These are phyloP conservation scores for Bujurquina vittata DNA, from an alignment of 2,113 vertebrate species.

Conservation along the genomic window DNA sequence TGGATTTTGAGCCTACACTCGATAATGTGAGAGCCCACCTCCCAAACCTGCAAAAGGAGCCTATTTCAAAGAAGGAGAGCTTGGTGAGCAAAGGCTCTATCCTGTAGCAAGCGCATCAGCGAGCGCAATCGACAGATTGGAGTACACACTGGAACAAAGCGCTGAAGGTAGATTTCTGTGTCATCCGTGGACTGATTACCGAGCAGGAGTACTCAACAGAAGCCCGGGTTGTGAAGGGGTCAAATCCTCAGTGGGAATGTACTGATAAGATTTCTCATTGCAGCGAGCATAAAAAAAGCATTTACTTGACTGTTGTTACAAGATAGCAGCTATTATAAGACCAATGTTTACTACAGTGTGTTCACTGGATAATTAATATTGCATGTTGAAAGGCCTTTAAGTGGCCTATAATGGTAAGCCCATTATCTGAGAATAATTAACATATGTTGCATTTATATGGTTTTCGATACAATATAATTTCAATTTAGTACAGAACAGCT, in stretches of 20 bases:
- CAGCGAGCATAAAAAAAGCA: neutral
- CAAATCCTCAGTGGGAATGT: neutral
- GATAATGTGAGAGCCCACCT: constrained; percentile 6
- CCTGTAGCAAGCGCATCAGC: neutral
- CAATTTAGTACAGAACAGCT: neutral
- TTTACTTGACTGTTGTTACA: neutral
- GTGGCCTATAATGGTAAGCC: neutral
- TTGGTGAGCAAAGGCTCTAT: neutral
- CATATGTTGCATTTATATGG: neutral
- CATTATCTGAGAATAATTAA: neutral
- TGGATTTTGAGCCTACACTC: neutral
- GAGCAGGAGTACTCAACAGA: neutral
- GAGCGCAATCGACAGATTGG: neutral
- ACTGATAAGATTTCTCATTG: neutral
- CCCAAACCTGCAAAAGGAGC: neutral
- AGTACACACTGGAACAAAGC: neutral
- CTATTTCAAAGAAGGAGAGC: neutral
- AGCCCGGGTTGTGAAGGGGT: neutral
- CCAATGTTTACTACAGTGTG: neutral
- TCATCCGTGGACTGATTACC: neutral
- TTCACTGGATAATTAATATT: too few relatives aligned
- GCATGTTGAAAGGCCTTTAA: neutral
- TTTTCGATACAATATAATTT: neutral
- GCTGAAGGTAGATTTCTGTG: neutral
- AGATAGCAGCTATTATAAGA: neutral